Evolutionary conservation across 1,140 invertebrate genomes (phyloP), one percentile per base, ranked within the genome.

Genomic region (Drosophila pruinosa): DNA sequence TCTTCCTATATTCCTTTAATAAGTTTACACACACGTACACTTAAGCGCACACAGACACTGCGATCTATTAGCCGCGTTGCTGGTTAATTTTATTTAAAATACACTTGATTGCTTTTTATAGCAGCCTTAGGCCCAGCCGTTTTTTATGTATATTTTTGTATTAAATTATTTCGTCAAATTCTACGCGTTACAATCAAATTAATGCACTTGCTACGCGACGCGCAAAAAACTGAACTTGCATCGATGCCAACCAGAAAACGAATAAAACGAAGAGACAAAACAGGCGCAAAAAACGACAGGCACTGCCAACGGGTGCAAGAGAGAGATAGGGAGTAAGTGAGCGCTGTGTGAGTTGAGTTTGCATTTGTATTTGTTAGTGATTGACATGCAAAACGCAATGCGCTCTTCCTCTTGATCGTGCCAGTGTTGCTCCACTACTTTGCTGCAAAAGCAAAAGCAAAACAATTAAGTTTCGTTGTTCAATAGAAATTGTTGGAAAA

Each of bases 191-290:
- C 15, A 50, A 41, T 38, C 43, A 57, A 57, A 34, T 72, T 12
- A 41, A 47, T 67, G 47, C 62, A 67, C 52, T 67, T 58, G 36
- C 21, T 6, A n/a, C 47, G 62, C 45, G 43, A 45, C 45, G 62
- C 62, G 34, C 21, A 22, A 41, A 43, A 65, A 67, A 67, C 26
- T 59, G 38, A 67, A 67, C 54, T 67, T 72, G 62, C 62, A 43
- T 7, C 62, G 54, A 38, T 28, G 67, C 58, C 67, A 63, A 70
- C 28, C 57, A 36, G 48, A 69, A 69, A 62, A 62, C 65, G 65
- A 69, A 62, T 69, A 68, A 61, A 69, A 26, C 34, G 43, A 39
- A 57, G 12, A 52, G 8, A 31, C 53, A 67, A 50, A 71, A 64
- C 57, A 52, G 19, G 58, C 61, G 50, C 47, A 63, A 64, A 71